Conservation (phyloP, 2,888 invertebrate genomes). For the Patella caerulea region DNA sequence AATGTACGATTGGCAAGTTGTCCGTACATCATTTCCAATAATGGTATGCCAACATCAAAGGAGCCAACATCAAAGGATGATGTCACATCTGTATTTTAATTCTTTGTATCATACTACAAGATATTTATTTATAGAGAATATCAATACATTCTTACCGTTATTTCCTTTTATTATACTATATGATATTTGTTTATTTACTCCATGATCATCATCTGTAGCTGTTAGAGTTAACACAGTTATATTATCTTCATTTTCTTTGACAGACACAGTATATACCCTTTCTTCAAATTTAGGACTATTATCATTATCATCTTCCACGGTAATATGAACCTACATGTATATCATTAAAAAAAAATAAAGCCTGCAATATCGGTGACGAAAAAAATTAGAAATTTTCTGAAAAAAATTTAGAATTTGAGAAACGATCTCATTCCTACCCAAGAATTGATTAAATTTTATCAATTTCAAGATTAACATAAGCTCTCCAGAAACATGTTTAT, state of each 20-base stretch:
- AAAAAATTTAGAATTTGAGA: too few relatives aligned
- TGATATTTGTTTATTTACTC: conserved; percentile 80
- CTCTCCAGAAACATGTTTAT: not conserved
- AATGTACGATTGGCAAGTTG: too few relatives aligned
- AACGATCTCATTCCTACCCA: too few relatives aligned
- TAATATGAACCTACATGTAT: conserved; percentile 33
- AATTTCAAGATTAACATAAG: not conserved
- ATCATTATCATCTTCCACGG: conserved; percentile 86
- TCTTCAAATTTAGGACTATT: conserved; percentile 84
- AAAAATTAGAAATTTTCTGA: not conserved
- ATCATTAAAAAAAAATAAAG: not conserved
- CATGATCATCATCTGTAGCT: conserved; percentile 88
- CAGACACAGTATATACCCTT: conserved; percentile 22
- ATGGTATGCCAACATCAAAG: too few relatives aligned
- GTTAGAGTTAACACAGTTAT: conserved; percentile 77
- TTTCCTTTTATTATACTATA: conserved; percentile 81
- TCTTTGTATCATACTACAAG: too few relatives aligned
- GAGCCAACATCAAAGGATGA: too few relatives aligned
- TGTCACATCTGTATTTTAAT: too few relatives aligned
- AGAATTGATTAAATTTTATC: not conserved
- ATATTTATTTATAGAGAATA: too few relatives aligned
- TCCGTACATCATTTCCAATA: too few relatives aligned
- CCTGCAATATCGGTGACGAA: not conserved
- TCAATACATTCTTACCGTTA: conserved; percentile 81
- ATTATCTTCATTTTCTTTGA: conserved; percentile 28